phyloP scores from a whole-genome alignment of 1,140 invertebrate genomes.

The Zaprionus ghesquierei region DNA sequence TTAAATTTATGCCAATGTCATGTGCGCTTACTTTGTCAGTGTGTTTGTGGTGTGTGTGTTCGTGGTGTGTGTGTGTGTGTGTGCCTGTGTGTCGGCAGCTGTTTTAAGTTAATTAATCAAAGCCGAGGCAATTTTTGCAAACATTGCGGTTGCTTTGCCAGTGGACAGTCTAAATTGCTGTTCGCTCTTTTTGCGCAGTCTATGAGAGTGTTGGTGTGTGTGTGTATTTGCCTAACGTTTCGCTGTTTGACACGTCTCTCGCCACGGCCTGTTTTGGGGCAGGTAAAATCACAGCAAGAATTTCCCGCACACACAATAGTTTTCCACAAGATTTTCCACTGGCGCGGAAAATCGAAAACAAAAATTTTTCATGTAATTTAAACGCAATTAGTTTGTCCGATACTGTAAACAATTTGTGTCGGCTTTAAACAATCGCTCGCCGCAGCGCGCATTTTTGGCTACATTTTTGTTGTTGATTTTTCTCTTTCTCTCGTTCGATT shows the following conservation, averaged over 20 bases:
- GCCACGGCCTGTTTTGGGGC: neutral
- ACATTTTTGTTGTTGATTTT: slow-evolving; percentile 46
- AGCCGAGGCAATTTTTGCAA: slow-evolving; percentile 68
- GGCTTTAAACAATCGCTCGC: slow-evolving; percentile 28
- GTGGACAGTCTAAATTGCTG: slow-evolving; percentile 17
- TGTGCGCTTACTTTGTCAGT: slow-evolving; percentile 3
- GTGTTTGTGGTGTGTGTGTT: neutral
- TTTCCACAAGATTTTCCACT: slow-evolving; percentile 10
- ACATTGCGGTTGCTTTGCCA: slow-evolving; percentile 51
- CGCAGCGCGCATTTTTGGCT: slow-evolving; percentile 21
- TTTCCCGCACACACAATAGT: slow-evolving; percentile 9
- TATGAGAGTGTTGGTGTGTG: neutral
- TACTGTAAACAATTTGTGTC: slow-evolving; percentile 60
- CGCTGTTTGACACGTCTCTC: slow-evolving; percentile 16
- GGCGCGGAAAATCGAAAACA: slow-evolving; percentile 33
- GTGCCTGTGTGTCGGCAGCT: slow-evolving; percentile 54
- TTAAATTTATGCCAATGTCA: slow-evolving; percentile 73
- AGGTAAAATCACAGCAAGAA: slow-evolving; percentile 23
- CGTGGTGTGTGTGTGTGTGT: slow-evolving; percentile 6
- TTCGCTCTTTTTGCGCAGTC: neutral
- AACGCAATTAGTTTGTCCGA: slow-evolving; percentile 66
- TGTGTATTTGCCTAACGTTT: neutral
- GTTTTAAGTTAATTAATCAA: slow-evolving; percentile 80
- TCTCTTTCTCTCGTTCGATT: slow-evolving; percentile 9
- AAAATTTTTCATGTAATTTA: slow-evolving; percentile 62